phyloP scores from a whole-genome alignment of 2,888 invertebrate species.

The Anagyrus pseudococci region DNA sequence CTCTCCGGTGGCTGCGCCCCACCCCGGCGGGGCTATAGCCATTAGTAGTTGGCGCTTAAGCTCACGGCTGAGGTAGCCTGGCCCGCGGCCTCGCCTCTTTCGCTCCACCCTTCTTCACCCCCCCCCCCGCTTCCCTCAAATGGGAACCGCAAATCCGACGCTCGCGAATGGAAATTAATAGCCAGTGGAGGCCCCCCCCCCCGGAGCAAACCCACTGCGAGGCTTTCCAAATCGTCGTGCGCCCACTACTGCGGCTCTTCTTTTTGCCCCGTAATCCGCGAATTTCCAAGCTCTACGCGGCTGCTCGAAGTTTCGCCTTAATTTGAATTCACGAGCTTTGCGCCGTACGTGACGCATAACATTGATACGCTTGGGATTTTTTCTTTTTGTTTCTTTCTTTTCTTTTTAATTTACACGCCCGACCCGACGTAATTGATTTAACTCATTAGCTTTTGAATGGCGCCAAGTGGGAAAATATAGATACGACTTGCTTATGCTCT shows the following conservation, averaged over 20 bases:
- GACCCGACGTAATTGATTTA: no score
- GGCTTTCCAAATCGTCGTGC: neutral
- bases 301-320: slow-evolving; percentile 4
- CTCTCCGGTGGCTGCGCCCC: neutral
- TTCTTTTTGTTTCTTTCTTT: no score
- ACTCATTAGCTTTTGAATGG: no score
- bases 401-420: no score
- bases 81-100: neutral
- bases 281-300: neutral
- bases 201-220: no score
- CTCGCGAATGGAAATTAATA: slow-evolving; percentile 31
- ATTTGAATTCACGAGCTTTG: slow-evolving; percentile 13
- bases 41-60: slow-evolving; percentile 20
- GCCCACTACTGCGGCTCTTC: neutral
- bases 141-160: slow-evolving; percentile 6
- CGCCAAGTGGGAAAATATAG: no score
- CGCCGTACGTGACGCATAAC: no score
- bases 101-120: no score
- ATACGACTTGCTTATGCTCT: no score
- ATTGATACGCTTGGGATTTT: no score
- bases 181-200: slow-evolving; percentile 1
- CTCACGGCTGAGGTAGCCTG: neutral
- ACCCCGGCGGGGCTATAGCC: neutral
- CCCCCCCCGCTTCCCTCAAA: no score
- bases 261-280: neutral